These are phyloP conservation scores for Cosmia pyralina DNA, from an alignment of 2,888 invertebrate species.

Conservation along the genomic window DNA sequence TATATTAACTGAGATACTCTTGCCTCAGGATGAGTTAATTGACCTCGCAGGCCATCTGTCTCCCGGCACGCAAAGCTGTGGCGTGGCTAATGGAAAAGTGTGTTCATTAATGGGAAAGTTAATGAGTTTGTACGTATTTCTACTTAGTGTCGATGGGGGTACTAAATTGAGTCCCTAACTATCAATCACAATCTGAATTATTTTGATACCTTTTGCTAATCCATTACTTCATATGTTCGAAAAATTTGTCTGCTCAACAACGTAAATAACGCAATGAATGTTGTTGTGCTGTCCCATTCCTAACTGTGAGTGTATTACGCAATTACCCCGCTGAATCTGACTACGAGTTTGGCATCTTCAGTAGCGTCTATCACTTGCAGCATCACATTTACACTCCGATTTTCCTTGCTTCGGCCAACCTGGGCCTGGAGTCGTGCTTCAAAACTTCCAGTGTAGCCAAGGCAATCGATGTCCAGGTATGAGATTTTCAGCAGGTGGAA, in stretches of 20 bases:
- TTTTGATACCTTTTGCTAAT: no score
- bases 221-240: no score
- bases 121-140: conserved; percentile 7
- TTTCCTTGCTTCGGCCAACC: not conserved
- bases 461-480: not conserved
- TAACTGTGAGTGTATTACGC: no score
- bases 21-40: not conserved
- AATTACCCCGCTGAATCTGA: no score
- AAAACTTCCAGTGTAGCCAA: not conserved
- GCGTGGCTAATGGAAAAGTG: conserved; percentile 5
- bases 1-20: no score
- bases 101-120: conserved; percentile 8
- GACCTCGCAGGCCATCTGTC: not conserved
- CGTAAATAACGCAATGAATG: no score
- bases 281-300: no score
- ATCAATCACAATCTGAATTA: no score
- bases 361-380: not conserved
- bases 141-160: not conserved
- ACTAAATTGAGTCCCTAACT: not conserved
- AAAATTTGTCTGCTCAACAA: no score
- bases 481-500: not conserved
- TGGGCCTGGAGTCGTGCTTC: not conserved
- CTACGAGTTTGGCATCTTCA: not conserved
- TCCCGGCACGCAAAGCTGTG: not conserved
- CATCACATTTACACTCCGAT: not conserved